Percentiles rank a stretch among this genome's conserved stretches.
These are phyloP conservation scores for Temnothorax longispinosus DNA, from an alignment of 1,140 invertebrate species.

Conservation along the genomic window DNA sequence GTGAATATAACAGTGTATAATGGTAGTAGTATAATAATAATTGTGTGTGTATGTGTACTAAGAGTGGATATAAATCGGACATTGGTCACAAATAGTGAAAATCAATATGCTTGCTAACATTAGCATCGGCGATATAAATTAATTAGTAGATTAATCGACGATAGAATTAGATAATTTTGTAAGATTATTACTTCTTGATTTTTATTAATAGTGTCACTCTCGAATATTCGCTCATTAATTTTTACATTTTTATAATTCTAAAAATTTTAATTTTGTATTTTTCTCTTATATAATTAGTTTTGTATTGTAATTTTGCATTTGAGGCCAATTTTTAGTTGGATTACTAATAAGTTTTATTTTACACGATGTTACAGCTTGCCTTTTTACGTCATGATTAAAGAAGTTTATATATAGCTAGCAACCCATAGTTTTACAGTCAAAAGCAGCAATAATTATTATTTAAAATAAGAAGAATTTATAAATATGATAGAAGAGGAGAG, in stretches of 20 bases:
- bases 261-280: neutral
- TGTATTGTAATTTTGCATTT: neutral
- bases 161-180: neutral
- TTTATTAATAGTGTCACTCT: constrained; percentile 15
- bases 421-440: constrained; percentile 29
- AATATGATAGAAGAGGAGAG: neutral
- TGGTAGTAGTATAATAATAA: neutral
- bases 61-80: neutral
- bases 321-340: neutral
- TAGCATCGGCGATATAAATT: neutral
- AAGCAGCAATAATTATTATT: neutral
- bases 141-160: neutral
- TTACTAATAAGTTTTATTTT: neutral
- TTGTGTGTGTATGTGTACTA: neutral
- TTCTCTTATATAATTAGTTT: neutral
- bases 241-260: neutral
- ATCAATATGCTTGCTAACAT: neutral
- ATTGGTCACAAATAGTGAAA: neutral
- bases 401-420: constrained; percentile 5
- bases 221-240: neutral
- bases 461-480: constrained; percentile 8
- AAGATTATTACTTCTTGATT: neutral
- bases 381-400: constrained; percentile 4
- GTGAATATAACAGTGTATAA: neutral
- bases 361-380: neutral